A percentile compares a stretch with the other conserved stretches of the same genome.
These are phyloP conservation scores for Pelecanus crispus DNA, from an alignment of 2,113 vertebrate species.

Conservation along the genomic window DNA sequence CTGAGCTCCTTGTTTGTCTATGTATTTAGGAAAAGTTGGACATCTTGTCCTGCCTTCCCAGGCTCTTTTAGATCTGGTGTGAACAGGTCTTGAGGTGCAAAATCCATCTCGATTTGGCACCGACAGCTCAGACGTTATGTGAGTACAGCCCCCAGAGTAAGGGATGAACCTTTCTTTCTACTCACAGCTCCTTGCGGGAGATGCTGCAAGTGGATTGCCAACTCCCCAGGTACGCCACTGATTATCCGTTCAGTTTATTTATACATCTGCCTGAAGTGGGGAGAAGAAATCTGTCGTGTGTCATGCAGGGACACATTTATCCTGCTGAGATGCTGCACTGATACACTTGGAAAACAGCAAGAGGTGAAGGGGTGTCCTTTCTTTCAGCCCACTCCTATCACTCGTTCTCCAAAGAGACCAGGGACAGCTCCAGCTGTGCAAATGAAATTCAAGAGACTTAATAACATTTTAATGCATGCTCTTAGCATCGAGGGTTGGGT, in stretches of 20 bases:
- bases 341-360: background rate
- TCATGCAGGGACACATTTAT: background rate
- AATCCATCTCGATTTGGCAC: background rate
- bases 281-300: background rate
- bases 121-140: background rate
- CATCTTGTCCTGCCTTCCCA: background rate
- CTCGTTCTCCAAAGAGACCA: background rate
- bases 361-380: background rate
- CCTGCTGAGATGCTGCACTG: background rate
- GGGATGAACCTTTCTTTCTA: fast-evolving
- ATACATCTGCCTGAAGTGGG: background rate
- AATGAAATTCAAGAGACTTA: constrained; percentile 1
- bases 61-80: background rate
- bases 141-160: background rate
- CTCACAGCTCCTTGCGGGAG: background rate
- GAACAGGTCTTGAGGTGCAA: background rate
- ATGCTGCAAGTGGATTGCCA: fast-evolving
- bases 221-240: background rate
- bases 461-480: background rate
- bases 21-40: background rate
- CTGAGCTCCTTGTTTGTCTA: background rate
- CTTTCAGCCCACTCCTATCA: background rate
- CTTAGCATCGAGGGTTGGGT: background rate
- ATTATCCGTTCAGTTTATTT: background rate
- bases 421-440: constrained; percentile 22